These are phyloP conservation scores for Pseudococcus longispinus DNA, from an alignment of 2,888 invertebrate species.

Conservation along the genomic window DNA sequence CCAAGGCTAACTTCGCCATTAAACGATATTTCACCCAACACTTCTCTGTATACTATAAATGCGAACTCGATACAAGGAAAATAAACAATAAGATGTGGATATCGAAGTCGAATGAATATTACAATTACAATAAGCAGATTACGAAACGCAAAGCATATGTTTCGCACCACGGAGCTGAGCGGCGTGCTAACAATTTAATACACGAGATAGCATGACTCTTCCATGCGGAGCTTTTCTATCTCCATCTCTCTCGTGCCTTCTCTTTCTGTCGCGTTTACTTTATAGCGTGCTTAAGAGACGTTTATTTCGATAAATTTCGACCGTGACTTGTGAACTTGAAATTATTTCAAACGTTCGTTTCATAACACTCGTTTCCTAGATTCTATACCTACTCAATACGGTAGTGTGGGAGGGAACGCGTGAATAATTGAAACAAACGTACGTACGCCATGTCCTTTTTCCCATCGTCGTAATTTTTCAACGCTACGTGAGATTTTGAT, in stretches of 20 bases:
- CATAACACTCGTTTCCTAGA: not conserved
- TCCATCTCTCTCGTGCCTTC: not conserved
- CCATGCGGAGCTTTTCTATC: not conserved
- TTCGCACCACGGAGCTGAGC: no score
- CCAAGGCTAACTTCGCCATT: constrained; percentile 31
- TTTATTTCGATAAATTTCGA: constrained; percentile 29
- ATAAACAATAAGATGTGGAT: constrained; percentile 21
- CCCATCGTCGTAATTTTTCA: not conserved
- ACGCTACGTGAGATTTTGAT: not conserved
- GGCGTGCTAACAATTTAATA: not conserved
- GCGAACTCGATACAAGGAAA: constrained; percentile 19
- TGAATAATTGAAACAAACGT: constrained; percentile 1
- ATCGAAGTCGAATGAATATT: constrained; percentile 4
- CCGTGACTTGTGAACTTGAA: constrained; percentile 35
- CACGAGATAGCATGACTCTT: not conserved
- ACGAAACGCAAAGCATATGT: not conserved
- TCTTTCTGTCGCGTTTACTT: not conserved
- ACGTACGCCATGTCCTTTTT: not conserved
- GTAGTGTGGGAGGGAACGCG: not conserved
- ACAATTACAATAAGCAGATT: not conserved
- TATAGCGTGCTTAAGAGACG: constrained; percentile 1
- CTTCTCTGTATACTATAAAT: not conserved
- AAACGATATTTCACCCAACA: constrained; percentile 17
- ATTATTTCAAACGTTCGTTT: not conserved
- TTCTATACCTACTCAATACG: not conserved